Percentiles rank a stretch among this genome's conserved stretches.
Evolutionary conservation across 2,797 vertebrate genomes (phyloP).

Genomic region (Margarornis squamiger): DNA sequence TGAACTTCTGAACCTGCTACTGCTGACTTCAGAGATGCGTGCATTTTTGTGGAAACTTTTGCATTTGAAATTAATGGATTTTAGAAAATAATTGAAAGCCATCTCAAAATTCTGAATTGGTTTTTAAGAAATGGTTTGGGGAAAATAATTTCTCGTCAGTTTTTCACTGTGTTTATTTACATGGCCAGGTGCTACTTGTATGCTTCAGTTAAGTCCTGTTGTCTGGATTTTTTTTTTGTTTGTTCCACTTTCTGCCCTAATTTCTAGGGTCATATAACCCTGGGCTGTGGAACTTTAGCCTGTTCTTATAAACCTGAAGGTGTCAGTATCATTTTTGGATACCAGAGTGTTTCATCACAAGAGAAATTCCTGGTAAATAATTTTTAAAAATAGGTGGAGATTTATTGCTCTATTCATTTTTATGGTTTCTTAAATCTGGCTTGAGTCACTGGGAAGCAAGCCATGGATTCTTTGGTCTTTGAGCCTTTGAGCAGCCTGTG

Average conservation of each 20-base stretch:
- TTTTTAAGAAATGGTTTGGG: background rate
- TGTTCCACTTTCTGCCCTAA: background rate
- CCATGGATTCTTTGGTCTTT: background rate
- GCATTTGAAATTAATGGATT: background rate
- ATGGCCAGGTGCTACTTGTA: background rate
- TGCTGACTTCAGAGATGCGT: background rate
- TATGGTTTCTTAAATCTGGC: slow-evolving; percentile 24
- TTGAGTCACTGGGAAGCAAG: slow-evolving; percentile 27
- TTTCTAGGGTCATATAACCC: background rate
- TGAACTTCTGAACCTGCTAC: background rate
- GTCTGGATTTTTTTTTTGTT: background rate
- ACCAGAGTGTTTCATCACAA: background rate
- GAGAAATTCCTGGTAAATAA: slow-evolving; percentile 15
- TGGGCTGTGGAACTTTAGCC: background rate
- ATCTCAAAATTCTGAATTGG: background rate
- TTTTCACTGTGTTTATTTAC: background rate
- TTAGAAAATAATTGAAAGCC: background rate
- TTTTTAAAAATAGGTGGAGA: background rate
- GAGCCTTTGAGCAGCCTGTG: background rate
- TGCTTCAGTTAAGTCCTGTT: background rate
- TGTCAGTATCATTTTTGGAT: background rate
- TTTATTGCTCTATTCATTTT: slow-evolving; percentile 42
- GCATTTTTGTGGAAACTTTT: background rate
- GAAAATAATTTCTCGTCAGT: background rate
- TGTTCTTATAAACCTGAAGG: background rate